phyloP scores from a whole-genome alignment of 2,797 vertebrate species.

The Balearica regulorum region DNA sequence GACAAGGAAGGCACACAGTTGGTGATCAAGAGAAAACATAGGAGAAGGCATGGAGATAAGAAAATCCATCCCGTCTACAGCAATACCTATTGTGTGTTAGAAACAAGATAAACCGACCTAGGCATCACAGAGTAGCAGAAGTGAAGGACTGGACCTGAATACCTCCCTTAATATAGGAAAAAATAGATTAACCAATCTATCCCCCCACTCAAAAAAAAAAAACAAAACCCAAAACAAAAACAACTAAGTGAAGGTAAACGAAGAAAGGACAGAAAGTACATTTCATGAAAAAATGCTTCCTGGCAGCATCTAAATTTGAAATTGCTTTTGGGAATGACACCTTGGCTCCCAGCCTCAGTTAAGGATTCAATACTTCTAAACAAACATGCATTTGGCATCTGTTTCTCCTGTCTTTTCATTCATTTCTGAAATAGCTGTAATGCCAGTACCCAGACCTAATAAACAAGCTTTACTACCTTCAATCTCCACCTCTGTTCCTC shows the following conservation, averaged over 20 bases:
- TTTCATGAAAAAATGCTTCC: not conserved
- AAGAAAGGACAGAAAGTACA: not conserved
- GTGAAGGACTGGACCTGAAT: not conserved
- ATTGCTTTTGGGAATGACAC: constrained; percentile 3
- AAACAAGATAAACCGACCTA: not conserved
- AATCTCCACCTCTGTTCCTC: not conserved
- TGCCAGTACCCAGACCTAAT: not conserved
- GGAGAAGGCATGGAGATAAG: not conserved
- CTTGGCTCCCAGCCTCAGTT: not conserved
- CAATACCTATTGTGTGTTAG: not conserved
- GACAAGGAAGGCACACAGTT: not conserved
- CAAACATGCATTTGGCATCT: not conserved
- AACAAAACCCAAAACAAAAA: too few species aligned
- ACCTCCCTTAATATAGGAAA: not conserved
- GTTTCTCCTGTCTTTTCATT: not conserved
- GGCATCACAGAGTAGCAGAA: not conserved
- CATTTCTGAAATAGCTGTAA: not conserved
- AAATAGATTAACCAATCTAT: not conserved
- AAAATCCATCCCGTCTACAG: not conserved
- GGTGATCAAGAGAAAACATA: not conserved
- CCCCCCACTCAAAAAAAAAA: not conserved
- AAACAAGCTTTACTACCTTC: not conserved
- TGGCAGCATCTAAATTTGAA: not conserved
- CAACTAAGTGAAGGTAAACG: not conserved
- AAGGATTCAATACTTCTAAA: not conserved